A percentile compares a stretch with the other conserved stretches of the same genome.
Conservation (phyloP, 2,888 invertebrate genomes). For the Pteria penguin region DNA sequence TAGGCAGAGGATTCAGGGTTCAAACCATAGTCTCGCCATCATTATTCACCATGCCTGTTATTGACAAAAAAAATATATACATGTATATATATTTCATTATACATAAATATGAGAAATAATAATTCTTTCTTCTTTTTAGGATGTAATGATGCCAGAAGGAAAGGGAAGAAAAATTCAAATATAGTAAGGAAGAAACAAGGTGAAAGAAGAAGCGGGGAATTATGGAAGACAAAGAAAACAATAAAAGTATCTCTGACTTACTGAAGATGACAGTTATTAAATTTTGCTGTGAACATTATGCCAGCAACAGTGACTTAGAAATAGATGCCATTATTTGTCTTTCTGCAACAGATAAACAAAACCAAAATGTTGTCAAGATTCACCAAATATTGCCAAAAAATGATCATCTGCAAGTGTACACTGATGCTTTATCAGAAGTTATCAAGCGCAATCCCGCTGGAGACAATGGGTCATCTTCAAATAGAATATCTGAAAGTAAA, state of each 20-base stretch:
- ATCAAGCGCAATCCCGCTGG: no score
- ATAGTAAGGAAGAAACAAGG: no score
- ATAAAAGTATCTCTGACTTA: slow-evolving; percentile 15
- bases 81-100: no score
- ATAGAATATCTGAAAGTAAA: background rate
- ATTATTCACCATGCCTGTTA: no score
- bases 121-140: no score
- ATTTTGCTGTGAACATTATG: slow-evolving; percentile 27
- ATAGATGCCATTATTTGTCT: slow-evolving; percentile 34
- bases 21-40: no score
- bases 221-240: background rate
- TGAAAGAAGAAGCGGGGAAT: no score
- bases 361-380: slow-evolving; percentile 31
- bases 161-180: no score
- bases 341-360: slow-evolving; percentile 10
- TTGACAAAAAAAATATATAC: no score
- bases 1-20: no score
- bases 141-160: no score
- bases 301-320: slow-evolving; percentile 21
- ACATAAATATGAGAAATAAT: no score
- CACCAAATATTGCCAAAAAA: slow-evolving; percentile 27
- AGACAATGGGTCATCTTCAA: background rate
- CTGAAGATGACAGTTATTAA: slow-evolving; percentile 18
- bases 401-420: background rate
- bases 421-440: background rate